These are phyloP conservation scores for Chauna torquata DNA, from an alignment of 2,113 vertebrate genomes.

Conservation along the genomic window DNA sequence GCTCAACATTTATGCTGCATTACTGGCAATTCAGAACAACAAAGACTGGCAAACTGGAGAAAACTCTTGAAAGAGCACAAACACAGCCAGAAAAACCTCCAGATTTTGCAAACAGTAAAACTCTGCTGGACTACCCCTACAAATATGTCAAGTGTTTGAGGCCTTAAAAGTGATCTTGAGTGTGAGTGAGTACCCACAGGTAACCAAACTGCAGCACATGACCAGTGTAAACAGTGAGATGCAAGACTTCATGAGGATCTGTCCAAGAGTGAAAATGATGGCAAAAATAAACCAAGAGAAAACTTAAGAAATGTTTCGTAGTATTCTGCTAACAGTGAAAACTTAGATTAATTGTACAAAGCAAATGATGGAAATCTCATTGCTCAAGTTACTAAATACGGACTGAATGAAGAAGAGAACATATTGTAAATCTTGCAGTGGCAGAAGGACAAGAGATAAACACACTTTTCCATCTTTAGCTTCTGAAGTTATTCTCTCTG, in stretches of 20 bases:
- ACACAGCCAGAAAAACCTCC: neutral
- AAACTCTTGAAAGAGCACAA: neutral
- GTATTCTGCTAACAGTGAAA: neutral
- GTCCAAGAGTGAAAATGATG: neutral
- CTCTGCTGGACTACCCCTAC: neutral
- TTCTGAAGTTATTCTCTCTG: neutral
- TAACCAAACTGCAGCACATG: neutral
- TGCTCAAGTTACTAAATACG: neutral
- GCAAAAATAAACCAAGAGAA: neutral
- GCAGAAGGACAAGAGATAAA: slow-evolving; percentile 34
- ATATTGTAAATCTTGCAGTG: neutral
- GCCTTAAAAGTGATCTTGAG: neutral
- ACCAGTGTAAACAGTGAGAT: neutral
- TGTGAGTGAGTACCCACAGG: neutral
- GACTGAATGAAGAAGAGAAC: neutral
- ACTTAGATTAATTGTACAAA: slow-evolving; percentile 13
- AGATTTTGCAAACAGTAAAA: neutral
- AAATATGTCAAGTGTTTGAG: neutral
- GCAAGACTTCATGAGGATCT: neutral
- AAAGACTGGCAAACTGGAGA: neutral
- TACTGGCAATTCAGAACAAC: neutral
- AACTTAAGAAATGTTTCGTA: slow-evolving; percentile 4
- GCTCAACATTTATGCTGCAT: neutral
- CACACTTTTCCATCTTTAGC: neutral
- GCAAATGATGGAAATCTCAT: slow-evolving; percentile 17